These are phyloP conservation scores for Pachydiplax longipennis DNA, from an alignment of 2,888 invertebrate species.

Conservation along the genomic window DNA sequence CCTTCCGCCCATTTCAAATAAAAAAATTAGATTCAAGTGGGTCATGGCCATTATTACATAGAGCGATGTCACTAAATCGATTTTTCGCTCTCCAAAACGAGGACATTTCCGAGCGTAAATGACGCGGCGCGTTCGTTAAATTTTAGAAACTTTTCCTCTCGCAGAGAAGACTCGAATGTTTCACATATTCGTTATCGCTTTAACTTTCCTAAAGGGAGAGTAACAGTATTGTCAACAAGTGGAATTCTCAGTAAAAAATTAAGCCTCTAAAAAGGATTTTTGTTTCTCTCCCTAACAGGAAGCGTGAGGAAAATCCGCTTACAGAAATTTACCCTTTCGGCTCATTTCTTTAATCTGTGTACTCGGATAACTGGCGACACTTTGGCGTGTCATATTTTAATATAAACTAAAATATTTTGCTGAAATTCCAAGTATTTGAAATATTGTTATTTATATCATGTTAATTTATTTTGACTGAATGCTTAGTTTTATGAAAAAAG, in stretches of 20 bases:
- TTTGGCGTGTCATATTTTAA: too few species aligned
- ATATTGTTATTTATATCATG: too few species aligned
- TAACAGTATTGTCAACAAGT: neutral
- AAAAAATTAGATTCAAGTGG: neutral
- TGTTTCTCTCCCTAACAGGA: too few species aligned
- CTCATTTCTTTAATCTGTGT: too few species aligned
- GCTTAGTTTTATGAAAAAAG: too few species aligned
- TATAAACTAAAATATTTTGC: too few species aligned
- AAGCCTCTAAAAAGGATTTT: too few species aligned
- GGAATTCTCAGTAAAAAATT: neutral
- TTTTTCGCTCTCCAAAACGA: neutral
- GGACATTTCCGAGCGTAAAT: neutral
- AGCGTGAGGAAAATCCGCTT: too few species aligned
- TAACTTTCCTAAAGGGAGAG: neutral
- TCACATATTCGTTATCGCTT: neutral
- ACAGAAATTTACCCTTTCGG: too few species aligned
- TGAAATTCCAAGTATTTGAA: too few species aligned
- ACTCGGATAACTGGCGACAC: too few species aligned
- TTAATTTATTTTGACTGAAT: too few species aligned
- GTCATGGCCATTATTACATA: neutral
- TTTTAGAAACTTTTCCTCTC: neutral
- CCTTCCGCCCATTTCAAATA: neutral
- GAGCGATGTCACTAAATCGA: neutral
- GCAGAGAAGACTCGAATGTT: neutral
- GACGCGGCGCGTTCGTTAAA: neutral